Evolutionary conservation across 1,140 invertebrate genomes (phyloP).

Genomic region (Cherax destructor): DNA sequence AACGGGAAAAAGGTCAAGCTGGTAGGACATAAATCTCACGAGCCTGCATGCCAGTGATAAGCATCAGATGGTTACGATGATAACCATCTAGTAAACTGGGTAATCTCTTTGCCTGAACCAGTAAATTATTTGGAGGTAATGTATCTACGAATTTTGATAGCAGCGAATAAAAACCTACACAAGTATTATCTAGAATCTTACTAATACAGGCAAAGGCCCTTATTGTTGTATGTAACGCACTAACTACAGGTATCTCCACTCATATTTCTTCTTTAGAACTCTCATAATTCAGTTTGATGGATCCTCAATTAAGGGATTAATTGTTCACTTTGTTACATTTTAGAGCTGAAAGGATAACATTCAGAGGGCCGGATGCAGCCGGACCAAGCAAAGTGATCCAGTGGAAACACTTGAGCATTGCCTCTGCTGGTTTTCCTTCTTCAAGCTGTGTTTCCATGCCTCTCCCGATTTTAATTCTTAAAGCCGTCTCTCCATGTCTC

Average conservation of each 20-base stretch:
- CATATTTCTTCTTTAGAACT: background rate
- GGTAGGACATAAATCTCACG: background rate
- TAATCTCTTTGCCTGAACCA: background rate
- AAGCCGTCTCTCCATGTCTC: too few species aligned
- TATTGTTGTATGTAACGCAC: background rate
- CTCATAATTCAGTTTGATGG: background rate
- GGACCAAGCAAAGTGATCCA: too few species aligned
- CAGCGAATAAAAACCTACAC: background rate
- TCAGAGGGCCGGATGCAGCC: too few species aligned
- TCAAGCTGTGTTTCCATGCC: too few species aligned
- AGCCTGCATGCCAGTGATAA: background rate
- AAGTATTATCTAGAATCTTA: background rate
- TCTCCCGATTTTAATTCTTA: too few species aligned
- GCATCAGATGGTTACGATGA: background rate
- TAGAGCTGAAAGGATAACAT: too few species aligned
- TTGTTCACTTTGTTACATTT: too few species aligned
- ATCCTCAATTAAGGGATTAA: too few species aligned
- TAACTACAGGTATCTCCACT: too few species aligned
- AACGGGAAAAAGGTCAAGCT: background rate
- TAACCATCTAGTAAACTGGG: background rate
- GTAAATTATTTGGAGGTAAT: background rate
- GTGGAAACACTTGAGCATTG: too few species aligned
- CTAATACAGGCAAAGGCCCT: background rate
- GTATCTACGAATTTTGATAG: background rate
- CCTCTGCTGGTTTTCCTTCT: too few species aligned